Conservation (phyloP, 1,140 invertebrate genomes). For the Drosophila hydei region DNA sequence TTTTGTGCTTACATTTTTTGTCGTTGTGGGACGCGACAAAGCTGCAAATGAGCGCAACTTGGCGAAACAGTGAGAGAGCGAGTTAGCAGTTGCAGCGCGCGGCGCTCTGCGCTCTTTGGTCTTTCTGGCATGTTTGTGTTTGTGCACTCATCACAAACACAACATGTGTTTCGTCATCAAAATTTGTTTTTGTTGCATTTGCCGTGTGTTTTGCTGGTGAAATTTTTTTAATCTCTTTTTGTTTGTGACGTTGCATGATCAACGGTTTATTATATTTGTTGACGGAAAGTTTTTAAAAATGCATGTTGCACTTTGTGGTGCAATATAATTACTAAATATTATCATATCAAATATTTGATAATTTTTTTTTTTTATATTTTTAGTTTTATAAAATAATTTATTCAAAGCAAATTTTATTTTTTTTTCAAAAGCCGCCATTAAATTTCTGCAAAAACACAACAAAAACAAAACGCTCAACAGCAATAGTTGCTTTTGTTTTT, state of each 20-base stretch:
- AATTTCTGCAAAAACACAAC: conserved; percentile 63
- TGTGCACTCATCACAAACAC: conserved; percentile 51
- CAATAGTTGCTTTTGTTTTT: conserved; percentile 40
- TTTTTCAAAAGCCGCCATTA: conserved; percentile 52
- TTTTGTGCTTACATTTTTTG: conserved; percentile 69
- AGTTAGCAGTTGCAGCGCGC: background rate
- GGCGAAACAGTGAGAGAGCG: conserved; percentile 1
- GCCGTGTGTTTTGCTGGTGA: conserved; percentile 47
- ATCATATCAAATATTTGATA: background rate
- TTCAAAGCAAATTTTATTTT: conserved; percentile 3
- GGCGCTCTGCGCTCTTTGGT: conserved; percentile 23
- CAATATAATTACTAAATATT: background rate
- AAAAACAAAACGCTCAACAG: conserved; percentile 41
- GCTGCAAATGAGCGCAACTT: conserved; percentile 58
- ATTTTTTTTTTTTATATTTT: conserved; percentile 2
- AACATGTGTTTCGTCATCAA: conserved; percentile 82
- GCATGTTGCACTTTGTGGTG: background rate
- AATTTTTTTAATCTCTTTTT: conserved; percentile 33
- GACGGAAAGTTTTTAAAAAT: conserved; percentile 6
- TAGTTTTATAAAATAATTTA: conserved; percentile 16
- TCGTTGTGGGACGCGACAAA: conserved; percentile 60
- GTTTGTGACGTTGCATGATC: conserved; percentile 18
- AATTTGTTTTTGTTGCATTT: conserved; percentile 66
- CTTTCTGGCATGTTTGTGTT: background rate
- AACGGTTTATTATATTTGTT: conserved; percentile 3